Percentiles rank a stretch among this genome's conserved stretches.
Evolutionary conservation across 2,888 invertebrate genomes (phyloP).

Genomic region (Empis stercorea): DNA sequence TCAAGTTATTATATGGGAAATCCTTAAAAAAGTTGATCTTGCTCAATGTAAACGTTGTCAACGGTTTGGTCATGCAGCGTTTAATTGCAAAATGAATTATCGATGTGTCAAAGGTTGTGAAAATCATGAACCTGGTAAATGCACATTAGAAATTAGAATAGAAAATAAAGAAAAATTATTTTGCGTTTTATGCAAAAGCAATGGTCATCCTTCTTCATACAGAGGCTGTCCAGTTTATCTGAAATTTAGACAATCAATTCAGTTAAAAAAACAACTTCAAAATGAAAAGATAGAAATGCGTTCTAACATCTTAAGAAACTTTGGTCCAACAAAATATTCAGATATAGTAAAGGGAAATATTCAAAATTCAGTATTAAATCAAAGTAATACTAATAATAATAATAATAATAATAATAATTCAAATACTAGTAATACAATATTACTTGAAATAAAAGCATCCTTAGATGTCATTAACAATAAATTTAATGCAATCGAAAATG

Average conservation of each 20-base stretch:
- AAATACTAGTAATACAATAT: no score
- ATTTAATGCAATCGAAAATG: no score
- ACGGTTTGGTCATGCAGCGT: neutral
- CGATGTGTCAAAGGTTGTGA: neutral
- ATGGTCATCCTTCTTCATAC: neutral
- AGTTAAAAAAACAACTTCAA: neutral
- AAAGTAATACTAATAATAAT: no score
- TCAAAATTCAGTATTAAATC: no score
- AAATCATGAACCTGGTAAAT: neutral
- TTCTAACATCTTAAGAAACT: no score
- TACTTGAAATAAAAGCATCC: no score
- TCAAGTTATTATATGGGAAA: neutral
- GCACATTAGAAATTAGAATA: neutral
- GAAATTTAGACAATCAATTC: neutral
- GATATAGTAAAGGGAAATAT: no score
- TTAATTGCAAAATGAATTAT: neutral
- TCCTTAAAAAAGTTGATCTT: neutral
- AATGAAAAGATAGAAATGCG: neutral
- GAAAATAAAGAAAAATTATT: neutral
- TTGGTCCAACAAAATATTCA: no score
- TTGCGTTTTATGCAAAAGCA: neutral
- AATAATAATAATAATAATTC: no score
- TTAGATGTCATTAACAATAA: no score
- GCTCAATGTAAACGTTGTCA: slow-evolving; percentile 9
- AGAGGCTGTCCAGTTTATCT: neutral